These are phyloP conservation scores for Drosophila neonasuta DNA, from an alignment of 2,888 invertebrate species.

Conservation along the genomic window DNA sequence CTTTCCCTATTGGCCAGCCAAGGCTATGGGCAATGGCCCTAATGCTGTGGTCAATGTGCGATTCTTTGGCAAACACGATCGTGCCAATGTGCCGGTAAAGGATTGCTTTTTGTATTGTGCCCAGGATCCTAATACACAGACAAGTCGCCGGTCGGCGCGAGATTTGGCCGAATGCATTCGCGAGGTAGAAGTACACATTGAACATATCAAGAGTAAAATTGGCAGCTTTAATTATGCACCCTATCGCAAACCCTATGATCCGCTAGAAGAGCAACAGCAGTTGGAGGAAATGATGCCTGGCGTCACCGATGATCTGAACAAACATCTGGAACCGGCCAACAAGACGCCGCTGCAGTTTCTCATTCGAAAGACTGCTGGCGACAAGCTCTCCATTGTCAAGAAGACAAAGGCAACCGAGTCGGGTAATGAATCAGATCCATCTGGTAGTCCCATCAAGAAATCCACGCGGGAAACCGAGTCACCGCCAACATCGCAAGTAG, in stretches of 20 bases:
- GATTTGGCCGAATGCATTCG: conserved; percentile 85
- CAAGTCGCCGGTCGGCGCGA: conserved; percentile 82
- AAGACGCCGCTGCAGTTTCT: conserved; percentile 82
- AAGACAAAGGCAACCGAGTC: conserved; percentile 74
- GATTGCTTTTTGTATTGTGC: conserved; percentile 93
- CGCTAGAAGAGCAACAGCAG: conserved; percentile 85
- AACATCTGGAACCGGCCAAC: conserved; percentile 61
- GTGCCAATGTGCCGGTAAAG: conserved; percentile 93
- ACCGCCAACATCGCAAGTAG: neutral
- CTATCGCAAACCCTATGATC: conserved; percentile 87
- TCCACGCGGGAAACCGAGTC: conserved; percentile 1
- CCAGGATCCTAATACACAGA: conserved; percentile 86
- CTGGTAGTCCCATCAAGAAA: conserved; percentile 61
- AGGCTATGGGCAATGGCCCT: conserved; percentile 89
- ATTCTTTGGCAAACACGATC: conserved; percentile 97
- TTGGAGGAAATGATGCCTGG: conserved; percentile 86
- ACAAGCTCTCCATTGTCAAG: conserved; percentile 81
- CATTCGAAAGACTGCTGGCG: conserved; percentile 81
- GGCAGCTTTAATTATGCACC: conserved; percentile 89
- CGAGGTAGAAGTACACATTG: conserved; percentile 90
- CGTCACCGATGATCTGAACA: conserved; percentile 72
- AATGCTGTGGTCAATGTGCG: conserved; percentile 91
- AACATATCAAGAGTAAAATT: conserved; percentile 87
- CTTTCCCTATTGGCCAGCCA: conserved; percentile 99
- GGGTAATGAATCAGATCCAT: conserved; percentile 78